Percentiles rank a stretch among this genome's conserved stretches.
Evolutionary conservation across 2,113 vertebrate species (phyloP).

Genomic region (Meles meles): DNA sequence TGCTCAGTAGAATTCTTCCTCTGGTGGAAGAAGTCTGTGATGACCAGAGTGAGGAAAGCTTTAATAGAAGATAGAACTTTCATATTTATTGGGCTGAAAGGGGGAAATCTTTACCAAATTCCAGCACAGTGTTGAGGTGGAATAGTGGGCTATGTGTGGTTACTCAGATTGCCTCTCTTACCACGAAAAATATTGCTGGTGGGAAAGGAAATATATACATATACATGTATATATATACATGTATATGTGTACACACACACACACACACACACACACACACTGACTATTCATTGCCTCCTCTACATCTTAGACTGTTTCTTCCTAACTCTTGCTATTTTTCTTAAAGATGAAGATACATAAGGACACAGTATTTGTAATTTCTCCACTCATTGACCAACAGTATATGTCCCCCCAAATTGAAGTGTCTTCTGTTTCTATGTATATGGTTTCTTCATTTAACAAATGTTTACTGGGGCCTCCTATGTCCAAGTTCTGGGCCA

Average conservation of each 20-base stretch:
- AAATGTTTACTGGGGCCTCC: background rate
- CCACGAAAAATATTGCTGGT: background rate
- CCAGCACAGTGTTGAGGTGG: background rate
- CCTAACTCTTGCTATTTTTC: conserved; percentile 34
- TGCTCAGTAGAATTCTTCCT: background rate
- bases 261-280: background rate
- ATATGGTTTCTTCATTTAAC: background rate
- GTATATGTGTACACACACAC: background rate
- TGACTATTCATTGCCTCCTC: background rate
- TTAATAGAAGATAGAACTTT: conserved; percentile 47
- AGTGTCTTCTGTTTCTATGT: background rate
- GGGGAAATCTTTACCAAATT: conserved; percentile 44
- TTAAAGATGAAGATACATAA: background rate
- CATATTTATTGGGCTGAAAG: background rate
- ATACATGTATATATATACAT: background rate
- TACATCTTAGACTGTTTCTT: conserved; percentile 10
- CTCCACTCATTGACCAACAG: background rate
- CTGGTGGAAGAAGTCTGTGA: background rate
- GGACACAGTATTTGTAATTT: background rate
- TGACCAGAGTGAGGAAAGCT: background rate
- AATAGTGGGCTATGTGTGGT: background rate
- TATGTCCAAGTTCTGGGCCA: background rate
- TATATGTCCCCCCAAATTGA: background rate
- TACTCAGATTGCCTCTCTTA: background rate
- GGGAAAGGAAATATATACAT: background rate